Evolutionary conservation across 2,888 invertebrate genomes (phyloP).

Genomic region (Atethmia centrago): DNA sequence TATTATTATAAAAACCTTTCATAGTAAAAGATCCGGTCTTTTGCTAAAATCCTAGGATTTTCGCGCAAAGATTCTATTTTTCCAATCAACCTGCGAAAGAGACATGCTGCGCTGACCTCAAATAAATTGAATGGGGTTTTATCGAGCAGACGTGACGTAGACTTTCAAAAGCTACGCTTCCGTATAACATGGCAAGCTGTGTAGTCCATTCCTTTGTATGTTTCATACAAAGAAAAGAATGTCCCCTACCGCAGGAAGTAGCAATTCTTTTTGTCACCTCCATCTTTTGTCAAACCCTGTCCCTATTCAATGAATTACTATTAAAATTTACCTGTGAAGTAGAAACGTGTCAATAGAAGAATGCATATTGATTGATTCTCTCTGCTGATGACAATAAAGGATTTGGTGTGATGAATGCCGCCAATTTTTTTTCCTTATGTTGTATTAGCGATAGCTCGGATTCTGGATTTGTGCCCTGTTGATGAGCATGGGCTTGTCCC

Average conservation of each 20-base stretch:
- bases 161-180: neutral
- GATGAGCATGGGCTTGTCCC: neutral
- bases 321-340: conserved; percentile 38
- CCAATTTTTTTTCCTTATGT: neutral
- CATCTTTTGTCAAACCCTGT: conserved; percentile 48
- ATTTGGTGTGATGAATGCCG: conserved; percentile 40
- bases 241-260: conserved; percentile 57
- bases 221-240: conserved; percentile 42
- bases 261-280: conserved; percentile 44
- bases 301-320: conserved; percentile 8
- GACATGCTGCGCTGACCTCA: too few species aligned
- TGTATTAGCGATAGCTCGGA: neutral
- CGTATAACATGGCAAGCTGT: conserved; percentile 2
- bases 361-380: conserved; percentile 29
- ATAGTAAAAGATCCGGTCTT: too few species aligned
- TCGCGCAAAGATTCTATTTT: too few species aligned
- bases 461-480: too few species aligned
- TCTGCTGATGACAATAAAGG: conserved; percentile 17
- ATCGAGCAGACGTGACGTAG: too few species aligned
- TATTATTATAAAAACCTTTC: too few species aligned
- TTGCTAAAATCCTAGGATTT: too few species aligned
- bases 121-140: too few species aligned
- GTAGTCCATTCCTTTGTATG: neutral
- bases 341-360: conserved; percentile 26
- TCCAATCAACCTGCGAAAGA: too few species aligned